A percentile compares a stretch with the other conserved stretches of the same genome.
Evolutionary conservation across 2,888 invertebrate genomes (phyloP).

Genomic region (Ennomos erosarius): DNA sequence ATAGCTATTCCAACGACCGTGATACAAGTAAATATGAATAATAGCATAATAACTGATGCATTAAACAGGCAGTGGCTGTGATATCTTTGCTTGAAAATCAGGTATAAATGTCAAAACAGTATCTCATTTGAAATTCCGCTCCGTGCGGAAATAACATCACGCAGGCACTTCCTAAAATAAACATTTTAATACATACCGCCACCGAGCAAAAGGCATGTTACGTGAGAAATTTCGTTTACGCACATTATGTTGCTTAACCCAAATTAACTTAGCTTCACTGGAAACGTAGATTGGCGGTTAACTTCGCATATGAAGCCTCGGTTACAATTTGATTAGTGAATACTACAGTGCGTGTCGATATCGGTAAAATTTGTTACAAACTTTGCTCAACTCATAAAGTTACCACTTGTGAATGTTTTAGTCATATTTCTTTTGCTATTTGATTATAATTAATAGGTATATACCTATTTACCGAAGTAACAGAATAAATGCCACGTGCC

Average conservation of each 20-base stretch:
- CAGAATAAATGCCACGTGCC: no score
- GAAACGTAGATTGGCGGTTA: constrained; percentile 36
- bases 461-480: no score
- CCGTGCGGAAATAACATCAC: constrained; percentile 26
- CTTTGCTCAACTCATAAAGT: no score
- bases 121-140: constrained; percentile 25
- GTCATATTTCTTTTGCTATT: no score
- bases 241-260: constrained; percentile 38
- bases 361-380: no score
- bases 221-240: constrained; percentile 38
- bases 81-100: constrained; percentile 24
- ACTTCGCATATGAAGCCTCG: constrained; percentile 18
- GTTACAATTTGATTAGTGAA: constrained; percentile 1
- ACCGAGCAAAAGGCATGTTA: constrained; percentile 33
- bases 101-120: constrained; percentile 32
- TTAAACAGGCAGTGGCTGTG: constrained; percentile 22
- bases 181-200: constrained; percentile 30
- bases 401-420: no score
- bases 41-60: constrained; percentile 15
- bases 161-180: constrained; percentile 35
- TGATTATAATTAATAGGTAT: no score
- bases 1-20: not conserved
- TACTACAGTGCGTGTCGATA: no score
- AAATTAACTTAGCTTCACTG: constrained; percentile 49
- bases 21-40: constrained; percentile 17